phyloP scores from a whole-genome alignment of 2,888 invertebrate genomes.

The Chymomyza amoena region DNA sequence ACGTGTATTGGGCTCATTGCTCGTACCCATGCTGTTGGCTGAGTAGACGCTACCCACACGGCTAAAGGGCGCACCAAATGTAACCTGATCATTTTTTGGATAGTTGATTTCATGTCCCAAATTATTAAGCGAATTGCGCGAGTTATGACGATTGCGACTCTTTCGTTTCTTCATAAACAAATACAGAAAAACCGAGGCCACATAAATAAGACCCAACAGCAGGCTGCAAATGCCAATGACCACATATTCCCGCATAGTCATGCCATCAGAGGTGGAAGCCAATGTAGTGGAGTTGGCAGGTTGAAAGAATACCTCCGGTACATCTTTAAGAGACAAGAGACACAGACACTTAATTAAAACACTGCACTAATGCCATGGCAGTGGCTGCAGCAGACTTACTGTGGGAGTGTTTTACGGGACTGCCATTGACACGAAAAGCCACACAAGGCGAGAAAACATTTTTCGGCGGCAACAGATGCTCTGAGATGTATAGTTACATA shows the following conservation, averaged over 20 bases:
- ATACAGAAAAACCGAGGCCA: constrained; percentile 91
- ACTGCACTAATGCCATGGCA: neutral
- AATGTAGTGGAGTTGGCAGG: constrained; percentile 79
- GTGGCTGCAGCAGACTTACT: constrained; percentile 80
- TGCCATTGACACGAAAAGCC: constrained; percentile 91
- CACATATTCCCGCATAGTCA: constrained; percentile 88
- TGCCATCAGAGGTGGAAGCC: constrained; percentile 81
- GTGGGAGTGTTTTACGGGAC: constrained; percentile 83
- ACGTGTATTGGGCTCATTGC: constrained; percentile 68
- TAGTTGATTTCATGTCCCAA: constrained; percentile 79
- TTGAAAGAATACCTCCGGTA: constrained; percentile 89
- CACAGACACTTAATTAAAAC: constrained; percentile 1
- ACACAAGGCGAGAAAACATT: constrained; percentile 91
- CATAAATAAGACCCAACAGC: constrained; percentile 91
- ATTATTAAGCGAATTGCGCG: constrained; percentile 74
- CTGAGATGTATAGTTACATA: constrained; percentile 24
- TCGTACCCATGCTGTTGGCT: constrained; percentile 67
- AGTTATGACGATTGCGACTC: constrained; percentile 65
- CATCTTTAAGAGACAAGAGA: constrained; percentile 81
- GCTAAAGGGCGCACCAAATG: constrained; percentile 77
- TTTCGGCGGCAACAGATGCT: constrained; percentile 77
- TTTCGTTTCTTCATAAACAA: constrained; percentile 86
- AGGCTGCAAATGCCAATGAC: constrained; percentile 91
- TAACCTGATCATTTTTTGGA: constrained; percentile 79
- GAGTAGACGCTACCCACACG: constrained; percentile 77